A percentile compares a stretch with the other conserved stretches of the same genome.
Conservation (phyloP, 92 coral and sea anemone genomes). For the Muricea muricata region DNA sequence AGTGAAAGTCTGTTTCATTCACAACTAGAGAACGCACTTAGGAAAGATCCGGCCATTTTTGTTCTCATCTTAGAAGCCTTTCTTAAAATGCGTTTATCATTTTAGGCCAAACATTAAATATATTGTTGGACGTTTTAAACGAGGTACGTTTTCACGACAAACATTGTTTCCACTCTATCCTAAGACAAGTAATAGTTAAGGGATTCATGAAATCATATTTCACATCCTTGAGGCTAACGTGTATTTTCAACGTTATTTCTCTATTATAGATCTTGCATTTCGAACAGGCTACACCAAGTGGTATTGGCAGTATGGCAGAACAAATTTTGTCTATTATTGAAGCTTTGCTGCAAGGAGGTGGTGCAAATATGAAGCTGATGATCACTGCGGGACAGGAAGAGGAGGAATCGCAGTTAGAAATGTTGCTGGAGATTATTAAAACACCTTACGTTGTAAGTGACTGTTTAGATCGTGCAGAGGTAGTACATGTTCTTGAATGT, state of each 20-base stretch:
- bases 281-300: conserved; percentile 90
- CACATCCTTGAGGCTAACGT: no score
- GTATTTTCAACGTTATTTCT: not conserved
- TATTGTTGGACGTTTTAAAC: conserved; percentile 88
- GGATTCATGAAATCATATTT: no score
- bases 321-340: conserved; percentile 94
- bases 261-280: conserved; percentile 77
- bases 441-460: conserved; percentile 93
- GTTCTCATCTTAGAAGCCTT: no score
- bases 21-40: not conserved
- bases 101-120: conserved; percentile 88
- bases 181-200: no score
- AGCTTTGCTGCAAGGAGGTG: conserved; percentile 88
- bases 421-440: conserved; percentile 91
- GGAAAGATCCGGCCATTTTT: no score
- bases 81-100: not conserved
- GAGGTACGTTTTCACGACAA: conserved; percentile 75
- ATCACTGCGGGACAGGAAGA: conserved; percentile 83
- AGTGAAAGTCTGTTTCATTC: conserved; percentile 90
- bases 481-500: no score
- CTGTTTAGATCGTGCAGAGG: no score
- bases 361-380: conserved; percentile 77
- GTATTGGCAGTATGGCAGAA: conserved; percentile 96
- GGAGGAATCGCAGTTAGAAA: conserved; percentile 90
- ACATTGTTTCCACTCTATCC: no score